phyloP scores from a whole-genome alignment of 2,797 vertebrate genomes.

The Onychomys torridus region DNA sequence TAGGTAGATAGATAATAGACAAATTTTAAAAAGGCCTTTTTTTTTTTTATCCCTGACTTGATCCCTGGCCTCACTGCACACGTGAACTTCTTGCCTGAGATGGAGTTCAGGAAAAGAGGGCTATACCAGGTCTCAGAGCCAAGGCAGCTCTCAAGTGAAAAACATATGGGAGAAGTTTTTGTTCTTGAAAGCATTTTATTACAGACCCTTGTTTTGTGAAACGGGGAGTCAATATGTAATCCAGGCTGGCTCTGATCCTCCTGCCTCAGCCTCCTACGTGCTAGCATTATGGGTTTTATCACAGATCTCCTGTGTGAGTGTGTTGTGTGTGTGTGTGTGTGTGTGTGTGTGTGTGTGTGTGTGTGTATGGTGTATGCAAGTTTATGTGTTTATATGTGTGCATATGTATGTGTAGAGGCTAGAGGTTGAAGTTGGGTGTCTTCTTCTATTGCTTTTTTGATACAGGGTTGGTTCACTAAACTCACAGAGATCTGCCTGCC shows the following conservation, averaged over 20 bases:
- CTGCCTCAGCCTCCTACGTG: not conserved
- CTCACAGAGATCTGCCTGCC: not conserved
- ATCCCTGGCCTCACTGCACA: not conserved
- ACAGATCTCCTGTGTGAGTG: too few species aligned
- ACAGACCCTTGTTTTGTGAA: not conserved
- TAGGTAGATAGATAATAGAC: too few species aligned
- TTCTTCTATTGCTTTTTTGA: not conserved
- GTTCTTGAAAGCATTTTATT: not conserved
- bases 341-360: not conserved
- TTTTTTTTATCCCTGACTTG: too few species aligned
- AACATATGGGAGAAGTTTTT: not conserved
- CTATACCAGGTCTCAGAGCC: not conserved
- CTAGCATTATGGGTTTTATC: not conserved
- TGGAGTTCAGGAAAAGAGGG: not conserved
- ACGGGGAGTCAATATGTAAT: not conserved
- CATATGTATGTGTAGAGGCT: not conserved
- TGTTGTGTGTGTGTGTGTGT: not conserved
- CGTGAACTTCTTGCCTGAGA: not conserved
- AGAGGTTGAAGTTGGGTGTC: not conserved
- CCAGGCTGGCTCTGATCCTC: not conserved
- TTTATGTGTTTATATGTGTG: not conserved
- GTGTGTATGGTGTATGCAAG: not conserved
- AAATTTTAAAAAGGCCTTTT: not conserved
- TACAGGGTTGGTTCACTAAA: not conserved
- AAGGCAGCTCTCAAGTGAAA: not conserved